Evolutionary conservation across 2,113 vertebrate species (phyloP), one percentile per base, ranked within the genome.

Genomic region (Pimephales promelas): DNA sequence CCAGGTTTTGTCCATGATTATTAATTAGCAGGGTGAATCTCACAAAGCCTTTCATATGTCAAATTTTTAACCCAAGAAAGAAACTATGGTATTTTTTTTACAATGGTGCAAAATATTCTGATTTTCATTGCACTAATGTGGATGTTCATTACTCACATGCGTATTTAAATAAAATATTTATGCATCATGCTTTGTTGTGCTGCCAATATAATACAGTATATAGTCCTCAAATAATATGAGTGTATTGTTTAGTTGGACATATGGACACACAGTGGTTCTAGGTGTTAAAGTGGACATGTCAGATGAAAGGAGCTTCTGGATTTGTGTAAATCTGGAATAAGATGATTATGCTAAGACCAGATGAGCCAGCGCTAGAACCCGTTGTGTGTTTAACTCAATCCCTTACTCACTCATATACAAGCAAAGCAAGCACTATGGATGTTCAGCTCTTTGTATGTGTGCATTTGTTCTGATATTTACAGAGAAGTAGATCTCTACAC

Each of bases 401-500:
- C 24, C 26, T 16, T 16, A 26, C 59, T 62, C 24, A 61, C 0
- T 40, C 45, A 16, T 47, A 26, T 26, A 68, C 40, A 22, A 36
- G 56, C 40, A 22, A 22, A 36, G 56, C 40, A 22, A 36, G 56
- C 4, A 66, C 26, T 36, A 1, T 84, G 71, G 83, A 3, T 24
- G 20, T 76, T 40, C 52, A 52, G 18, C 16, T 74, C 14, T 47
- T 0, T 22, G 45, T 11, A 9, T 28, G 71, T 49, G n/a, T 49
- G 10, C 10, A 34, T 28, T 14, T 73, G n/a, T 56, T 14, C 4
- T 14, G 73, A 47, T 52, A 40, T 59, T n/a, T 66, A 3, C 93
- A 99, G 98, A 91, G 98, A 99, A 88, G 97, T 99, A 91, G 98
- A 99, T 91, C 91, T 98, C 83, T 99, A 99, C 93, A 99, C 98